Conservation (phyloP, 2,888 invertebrate species). For the Marasmarcha lunaedactyla region DNA sequence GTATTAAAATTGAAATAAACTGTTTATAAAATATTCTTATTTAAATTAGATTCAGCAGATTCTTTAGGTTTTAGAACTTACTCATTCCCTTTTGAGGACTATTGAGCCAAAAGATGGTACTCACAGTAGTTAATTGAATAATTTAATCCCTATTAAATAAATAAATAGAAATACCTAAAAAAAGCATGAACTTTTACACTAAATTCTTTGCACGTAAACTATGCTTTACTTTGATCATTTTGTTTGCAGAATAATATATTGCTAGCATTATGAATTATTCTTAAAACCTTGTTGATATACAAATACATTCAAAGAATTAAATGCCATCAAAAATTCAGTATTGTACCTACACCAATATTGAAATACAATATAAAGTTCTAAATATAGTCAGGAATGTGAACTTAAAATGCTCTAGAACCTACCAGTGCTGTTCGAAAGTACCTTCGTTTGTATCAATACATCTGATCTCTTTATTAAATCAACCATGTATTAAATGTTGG, state of each 20-base stretch:
- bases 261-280: too few species aligned
- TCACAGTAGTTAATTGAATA: constrained; percentile 10
- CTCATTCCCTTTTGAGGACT: neutral
- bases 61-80: constrained; percentile 2
- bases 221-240: too few species aligned
- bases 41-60: constrained; percentile 18
- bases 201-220: too few species aligned
- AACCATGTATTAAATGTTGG: constrained; percentile 21
- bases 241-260: too few species aligned
- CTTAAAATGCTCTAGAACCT: constrained; percentile 33
- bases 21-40: constrained; percentile 25
- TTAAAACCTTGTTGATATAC: too few species aligned
- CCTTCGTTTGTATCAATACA: constrained; percentile 19
- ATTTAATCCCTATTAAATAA: neutral
- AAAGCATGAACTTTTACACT: neutral
- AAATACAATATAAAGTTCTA: constrained; percentile 20
- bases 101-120: constrained; percentile 22
- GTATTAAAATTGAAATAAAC: constrained; percentile 37
- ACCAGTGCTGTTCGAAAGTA: constrained; percentile 18
- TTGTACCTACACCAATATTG: constrained; percentile 17
- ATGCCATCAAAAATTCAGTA: constrained; percentile 9
- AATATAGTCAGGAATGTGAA: constrained; percentile 41
- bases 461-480: constrained; percentile 12
- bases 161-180: neutral
- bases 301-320: constrained; percentile 5